Base-by-base conservation (phyloP, 2,113 vertebrate genomes). In the Melozone crissalis region DNA sequence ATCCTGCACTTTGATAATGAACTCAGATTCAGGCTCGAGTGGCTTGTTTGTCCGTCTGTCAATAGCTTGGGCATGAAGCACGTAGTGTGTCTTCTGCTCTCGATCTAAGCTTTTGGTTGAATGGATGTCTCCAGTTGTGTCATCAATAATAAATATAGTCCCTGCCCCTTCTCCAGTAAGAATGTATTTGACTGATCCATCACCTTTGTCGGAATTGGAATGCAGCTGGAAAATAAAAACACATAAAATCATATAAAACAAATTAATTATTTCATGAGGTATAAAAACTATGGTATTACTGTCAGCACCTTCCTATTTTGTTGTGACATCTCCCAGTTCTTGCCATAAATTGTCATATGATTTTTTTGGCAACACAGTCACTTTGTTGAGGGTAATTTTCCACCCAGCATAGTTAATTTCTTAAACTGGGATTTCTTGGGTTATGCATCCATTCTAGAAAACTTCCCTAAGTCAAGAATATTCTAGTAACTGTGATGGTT, bases 1-100 rank as follows among this genome's bases (percentile, higher is more conserved):
- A 91, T 99, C 99, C 92, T 99, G 99, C 11, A 99, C 99, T 98
- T 99, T 99, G 98, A 99, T 99, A 97, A 99, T 99, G 95, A 99
- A 99, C 93, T 99, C 99, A 1, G 99, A 99, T 97, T 99, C 99
- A 7, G 99, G 99, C 82, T 99, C 99, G 4, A 99, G 98, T 15
- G 99, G 99, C 89, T 98, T 99, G 96, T 99, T 98, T 49, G 99
- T 99, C 96, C 99, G 82, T 95, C 99, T 98, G 84, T 99, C 99
- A 90, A 99, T 97, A 54, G 99, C 99, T 88, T 99, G 99, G 14
- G 99, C 99, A 16, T 99, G 99, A 86, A 99, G 98, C n/a, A 99
- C 99, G 37, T 99, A 99, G 96, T 99, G 99, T 10, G 98, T 97
- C 95, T 99, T 99, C 97, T 98, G 99, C 59, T 99, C 99, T 72